Evolutionary conservation across 2,113 vertebrate genomes (phyloP).

Genomic region (Apeltes quadracus): DNA sequence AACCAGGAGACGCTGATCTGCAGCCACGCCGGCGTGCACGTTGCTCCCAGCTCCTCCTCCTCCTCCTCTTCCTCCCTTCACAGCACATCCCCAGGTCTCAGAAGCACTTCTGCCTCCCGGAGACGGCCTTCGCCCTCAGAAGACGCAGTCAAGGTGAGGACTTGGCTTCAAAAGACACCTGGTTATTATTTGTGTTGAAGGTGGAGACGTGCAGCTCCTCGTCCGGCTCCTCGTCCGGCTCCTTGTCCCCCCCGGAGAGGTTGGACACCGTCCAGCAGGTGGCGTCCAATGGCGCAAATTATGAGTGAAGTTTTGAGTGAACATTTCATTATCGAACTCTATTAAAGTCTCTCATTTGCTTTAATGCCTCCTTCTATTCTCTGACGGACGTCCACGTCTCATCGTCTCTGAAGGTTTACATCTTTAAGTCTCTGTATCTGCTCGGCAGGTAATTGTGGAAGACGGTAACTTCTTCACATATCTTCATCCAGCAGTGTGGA

Average conservation of each 20-base stretch:
- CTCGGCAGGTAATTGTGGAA: background rate
- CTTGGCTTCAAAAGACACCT: too few relatives aligned
- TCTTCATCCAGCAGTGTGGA: background rate
- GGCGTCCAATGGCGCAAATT: too few relatives aligned
- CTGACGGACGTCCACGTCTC: slow-evolving; percentile 10
- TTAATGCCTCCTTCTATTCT: slow-evolving; percentile 50
- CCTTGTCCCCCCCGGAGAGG: too few relatives aligned
- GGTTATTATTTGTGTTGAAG: too few relatives aligned
- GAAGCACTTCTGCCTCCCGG: slow-evolving; percentile 71
- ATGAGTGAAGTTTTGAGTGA: too few relatives aligned
- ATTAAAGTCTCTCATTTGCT: slow-evolving; percentile 29
- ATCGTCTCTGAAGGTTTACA: slow-evolving; percentile 25
- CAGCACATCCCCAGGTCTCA: slow-evolving; percentile 49
- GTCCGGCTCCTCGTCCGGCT: too few relatives aligned
- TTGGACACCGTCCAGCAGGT: too few relatives aligned
- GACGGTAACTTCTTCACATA: background rate
- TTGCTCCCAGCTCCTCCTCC: fast-evolving
- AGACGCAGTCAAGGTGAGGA: slow-evolving; percentile 50
- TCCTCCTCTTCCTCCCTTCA: background rate
- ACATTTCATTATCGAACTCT: too few relatives aligned
- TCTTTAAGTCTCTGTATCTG: background rate
- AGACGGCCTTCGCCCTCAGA: slow-evolving; percentile 49
- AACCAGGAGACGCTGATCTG: slow-evolving; percentile 93
- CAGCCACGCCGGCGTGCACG: slow-evolving; percentile 79
- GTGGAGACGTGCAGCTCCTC: too few relatives aligned